A percentile compares a stretch with the other conserved stretches of the same genome.
Conservation (phyloP, 2,113 vertebrate species). For the Tenrec ecaudatus region DNA sequence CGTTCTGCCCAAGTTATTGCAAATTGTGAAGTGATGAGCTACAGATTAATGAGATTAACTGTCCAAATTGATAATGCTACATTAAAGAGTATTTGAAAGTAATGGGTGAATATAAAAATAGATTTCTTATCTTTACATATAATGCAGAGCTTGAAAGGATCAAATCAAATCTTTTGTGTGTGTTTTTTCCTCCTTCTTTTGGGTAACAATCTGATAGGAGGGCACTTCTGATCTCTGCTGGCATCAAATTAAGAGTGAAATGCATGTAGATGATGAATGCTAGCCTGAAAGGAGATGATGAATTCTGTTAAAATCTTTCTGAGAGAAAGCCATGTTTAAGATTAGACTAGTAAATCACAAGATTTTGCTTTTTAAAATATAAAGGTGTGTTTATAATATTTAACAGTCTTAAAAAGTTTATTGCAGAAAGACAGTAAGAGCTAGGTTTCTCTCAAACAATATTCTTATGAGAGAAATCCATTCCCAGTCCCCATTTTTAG, state of each 20-base stretch:
- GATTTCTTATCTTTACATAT: constrained; percentile 33
- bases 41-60: constrained; percentile 52
- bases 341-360: background rate
- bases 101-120: constrained; percentile 46
- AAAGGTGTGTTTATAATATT: constrained; percentile 30
- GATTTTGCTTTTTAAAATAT: constrained; percentile 54
- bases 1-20: background rate
- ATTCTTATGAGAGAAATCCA: constrained; percentile 53
- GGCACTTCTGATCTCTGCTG: constrained; percentile 31
- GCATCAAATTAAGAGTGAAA: constrained; percentile 5
- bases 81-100: constrained; percentile 28
- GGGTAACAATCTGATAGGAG: constrained; percentile 20
- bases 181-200: background rate
- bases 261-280: background rate
- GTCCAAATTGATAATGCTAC: background rate
- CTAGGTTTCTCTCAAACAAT: background rate
- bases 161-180: constrained; percentile 24
- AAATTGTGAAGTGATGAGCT: constrained; percentile 2
- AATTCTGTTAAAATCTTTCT: background rate
- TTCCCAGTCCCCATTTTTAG: background rate
- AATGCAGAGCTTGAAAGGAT: background rate
- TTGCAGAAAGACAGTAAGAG: constrained; percentile 21
- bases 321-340: background rate
- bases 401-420: constrained; percentile 22
- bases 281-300: background rate